A percentile compares a stretch with the other conserved stretches of the same genome.
Conservation (phyloP, 2,797 vertebrate genomes). For the Lagorchestes hirsutus region DNA sequence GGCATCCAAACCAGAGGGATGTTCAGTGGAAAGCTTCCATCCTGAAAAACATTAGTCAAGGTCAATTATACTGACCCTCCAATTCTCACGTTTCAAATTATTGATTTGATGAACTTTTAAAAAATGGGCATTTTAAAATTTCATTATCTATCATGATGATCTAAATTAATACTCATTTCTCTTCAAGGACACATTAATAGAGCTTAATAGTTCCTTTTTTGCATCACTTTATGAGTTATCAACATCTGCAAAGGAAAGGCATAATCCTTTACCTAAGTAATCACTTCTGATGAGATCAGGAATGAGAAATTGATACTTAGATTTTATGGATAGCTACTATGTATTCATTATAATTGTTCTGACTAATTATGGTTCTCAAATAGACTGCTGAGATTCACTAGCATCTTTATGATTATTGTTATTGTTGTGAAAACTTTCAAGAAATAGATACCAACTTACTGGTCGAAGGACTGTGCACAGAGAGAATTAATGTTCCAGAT, state of each 20-base stretch:
- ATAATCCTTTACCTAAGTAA: constrained; percentile 59
- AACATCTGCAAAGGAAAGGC: constrained; percentile 66
- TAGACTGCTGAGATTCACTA: constrained; percentile 70
- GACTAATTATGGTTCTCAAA: constrained; percentile 73
- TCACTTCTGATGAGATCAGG: constrained; percentile 58
- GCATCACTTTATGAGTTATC: constrained; percentile 30
- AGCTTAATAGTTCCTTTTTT: constrained; percentile 51
- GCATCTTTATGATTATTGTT: constrained; percentile 75
- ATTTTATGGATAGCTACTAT: constrained; percentile 71
- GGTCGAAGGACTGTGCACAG: constrained; percentile 53
- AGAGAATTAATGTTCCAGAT: constrained; percentile 37
- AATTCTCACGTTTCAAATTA: constrained; percentile 76
- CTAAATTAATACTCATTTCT: constrained; percentile 73
- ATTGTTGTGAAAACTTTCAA: constrained; percentile 61
- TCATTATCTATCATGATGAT: constrained; percentile 72
- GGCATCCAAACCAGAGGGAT: constrained; percentile 69
- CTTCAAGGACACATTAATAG: constrained; percentile 74
- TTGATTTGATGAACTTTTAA: constrained; percentile 76
- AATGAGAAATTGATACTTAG: constrained; percentile 61
- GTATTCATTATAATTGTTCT: constrained; percentile 57
- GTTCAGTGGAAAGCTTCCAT: constrained; percentile 73
- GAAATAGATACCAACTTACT: constrained; percentile 52
- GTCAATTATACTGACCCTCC: constrained; percentile 73
- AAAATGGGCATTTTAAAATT: constrained; percentile 73
- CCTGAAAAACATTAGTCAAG: constrained; percentile 67